Base-by-base conservation (phyloP, 2,888 invertebrate species). In the Scaptomyza cyrtandrae region DNA sequence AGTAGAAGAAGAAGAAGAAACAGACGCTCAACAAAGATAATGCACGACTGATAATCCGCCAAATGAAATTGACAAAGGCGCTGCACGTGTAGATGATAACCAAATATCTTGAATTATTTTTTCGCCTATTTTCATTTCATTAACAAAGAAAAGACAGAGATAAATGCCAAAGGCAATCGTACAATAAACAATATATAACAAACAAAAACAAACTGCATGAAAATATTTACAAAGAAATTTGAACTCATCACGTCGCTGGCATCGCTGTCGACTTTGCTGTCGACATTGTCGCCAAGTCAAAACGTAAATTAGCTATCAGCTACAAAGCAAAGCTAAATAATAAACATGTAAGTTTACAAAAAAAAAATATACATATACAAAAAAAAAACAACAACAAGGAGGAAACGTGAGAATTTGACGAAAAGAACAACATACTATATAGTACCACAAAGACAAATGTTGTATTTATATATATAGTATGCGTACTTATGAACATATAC, bases 311-410 rank as follows among this genome's bases (percentile, higher is more conserved):
- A 57, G 54, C 61, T 49, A 50, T 54, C 59, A 24, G 19, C 43
- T 46, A 27, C 37, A 44, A 52, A 31, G n/a, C 56, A 50, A 49
- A 53, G 10, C 35, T 31, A 55, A 53, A 67, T 41, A 53, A 67
- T 41, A 62, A 66, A 61, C 63, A 75, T 78, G 82, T 82, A 82
- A 87, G 82, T 82, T 65, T 31, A 62, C 46, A 61, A 59, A 13
- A 45, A 49, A 45, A 19, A 19, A 19, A 19, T 19, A 19, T 19
- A 19, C 19, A 19, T 19, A 19, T 19, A 19, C 19, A 19, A 1
- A 19, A 19, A 1, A 19, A 1, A 19, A 57, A 7, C 5, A 62
- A 27, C 6, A 44, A 11, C 65, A 13, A 41, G 39, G 16, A 14
- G 16, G 33, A 37, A 71, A 69, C 50, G 39, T 66, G 67, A 58